phyloP scores from a whole-genome alignment of 2,888 invertebrate species.

The Barypeithes pellucidus region DNA sequence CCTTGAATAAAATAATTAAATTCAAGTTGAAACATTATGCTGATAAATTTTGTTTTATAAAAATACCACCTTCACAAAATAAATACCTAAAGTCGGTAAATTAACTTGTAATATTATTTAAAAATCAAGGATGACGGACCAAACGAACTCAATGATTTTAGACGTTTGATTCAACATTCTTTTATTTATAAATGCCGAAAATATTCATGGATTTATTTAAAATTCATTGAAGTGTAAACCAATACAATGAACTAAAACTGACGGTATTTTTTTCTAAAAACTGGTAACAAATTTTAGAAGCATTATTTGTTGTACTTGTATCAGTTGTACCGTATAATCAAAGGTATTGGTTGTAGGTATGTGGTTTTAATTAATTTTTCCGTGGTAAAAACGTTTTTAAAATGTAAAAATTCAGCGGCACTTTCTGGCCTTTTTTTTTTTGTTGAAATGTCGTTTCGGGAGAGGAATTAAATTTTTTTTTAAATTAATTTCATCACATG shows the following conservation, averaged over 20 bases:
- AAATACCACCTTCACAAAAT: too few species aligned
- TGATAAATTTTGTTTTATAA: too few species aligned
- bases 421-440: constrained; percentile 18
- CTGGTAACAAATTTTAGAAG: not conserved
- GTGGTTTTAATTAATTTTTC: constrained; percentile 30
- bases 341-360: constrained; percentile 6
- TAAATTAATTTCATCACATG: constrained; percentile 1
- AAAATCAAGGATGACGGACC: not conserved
- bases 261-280: constrained; percentile 17
- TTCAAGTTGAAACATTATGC: too few species aligned
- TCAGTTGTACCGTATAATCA: constrained; percentile 22
- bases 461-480: not conserved
- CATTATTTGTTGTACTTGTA: constrained; percentile 1
- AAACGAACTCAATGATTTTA: not conserved
- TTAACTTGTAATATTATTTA: too few species aligned
- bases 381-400: constrained; percentile 30
- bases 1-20: too few species aligned
- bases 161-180: not conserved
- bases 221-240: constrained; percentile 35
- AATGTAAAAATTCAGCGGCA: constrained; percentile 8
- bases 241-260: constrained; percentile 21
- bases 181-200: constrained; percentile 19
- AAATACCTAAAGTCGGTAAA: too few species aligned
- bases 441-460: constrained; percentile 7
- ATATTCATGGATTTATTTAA: constrained; percentile 31